phyloP scores from a whole-genome alignment of 2,888 invertebrate genomes.

The Eristalis pertinax region DNA sequence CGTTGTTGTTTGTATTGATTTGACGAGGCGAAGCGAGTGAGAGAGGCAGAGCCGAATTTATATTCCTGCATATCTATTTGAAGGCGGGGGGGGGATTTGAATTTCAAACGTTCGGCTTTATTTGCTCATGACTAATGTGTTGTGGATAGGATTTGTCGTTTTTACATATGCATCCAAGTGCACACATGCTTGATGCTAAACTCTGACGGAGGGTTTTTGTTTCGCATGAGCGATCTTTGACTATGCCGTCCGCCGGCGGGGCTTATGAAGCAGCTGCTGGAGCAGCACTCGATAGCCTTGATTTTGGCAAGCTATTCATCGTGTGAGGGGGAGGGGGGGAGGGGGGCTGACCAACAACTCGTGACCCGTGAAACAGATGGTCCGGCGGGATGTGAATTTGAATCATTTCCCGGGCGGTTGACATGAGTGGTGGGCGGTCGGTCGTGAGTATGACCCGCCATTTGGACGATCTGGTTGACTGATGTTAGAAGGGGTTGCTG shows the following conservation, averaged over 20 bases:
- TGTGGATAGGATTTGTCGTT: constrained; percentile 16
- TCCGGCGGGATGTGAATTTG: background rate
- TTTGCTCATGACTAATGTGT: constrained; percentile 42
- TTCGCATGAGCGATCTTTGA: background rate
- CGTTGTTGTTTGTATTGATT: constrained; percentile 63
- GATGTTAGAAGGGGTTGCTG: background rate
- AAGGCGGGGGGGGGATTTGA: background rate
- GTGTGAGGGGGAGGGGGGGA: too few species aligned
- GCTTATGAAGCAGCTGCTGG: background rate
- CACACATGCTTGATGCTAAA: background rate
- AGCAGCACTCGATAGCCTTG: background rate
- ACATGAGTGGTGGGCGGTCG: background rate
- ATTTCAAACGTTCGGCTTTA: background rate
- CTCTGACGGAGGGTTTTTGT: background rate
- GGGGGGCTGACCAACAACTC: background rate
- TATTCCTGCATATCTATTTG: constrained; percentile 11
- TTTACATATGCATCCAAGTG: constrained; percentile 2
- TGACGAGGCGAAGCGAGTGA: constrained; percentile 17
- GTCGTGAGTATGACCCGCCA: background rate
- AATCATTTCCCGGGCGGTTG: background rate
- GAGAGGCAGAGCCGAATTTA: background rate
- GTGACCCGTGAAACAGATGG: background rate
- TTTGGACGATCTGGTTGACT: background rate
- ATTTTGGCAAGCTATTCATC: background rate
- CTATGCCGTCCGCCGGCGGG: background rate